These are phyloP conservation scores for Aldrovandia affinis DNA, from an alignment of 2,797 vertebrate genomes.

Conservation along the genomic window DNA sequence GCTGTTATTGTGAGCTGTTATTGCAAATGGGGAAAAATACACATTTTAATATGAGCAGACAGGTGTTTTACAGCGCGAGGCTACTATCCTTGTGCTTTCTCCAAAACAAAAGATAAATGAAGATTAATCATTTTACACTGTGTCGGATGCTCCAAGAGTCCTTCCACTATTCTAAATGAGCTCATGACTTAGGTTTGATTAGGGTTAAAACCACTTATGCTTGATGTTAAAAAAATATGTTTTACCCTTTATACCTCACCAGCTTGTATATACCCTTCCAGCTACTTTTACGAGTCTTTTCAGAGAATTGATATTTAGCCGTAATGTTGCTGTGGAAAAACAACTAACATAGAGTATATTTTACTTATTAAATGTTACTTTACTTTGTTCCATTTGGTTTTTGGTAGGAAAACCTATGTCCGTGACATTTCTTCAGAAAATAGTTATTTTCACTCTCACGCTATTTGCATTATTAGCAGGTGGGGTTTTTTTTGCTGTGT, in stretches of 20 bases:
- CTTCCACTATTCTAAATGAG: too few relatives aligned
- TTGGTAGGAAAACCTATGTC: not conserved
- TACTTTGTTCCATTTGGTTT: not conserved
- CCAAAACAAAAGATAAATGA: constrained; percentile 59
- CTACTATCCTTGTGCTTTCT: constrained; percentile 55
- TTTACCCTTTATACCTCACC: not conserved
- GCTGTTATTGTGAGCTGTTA: constrained; percentile 58
- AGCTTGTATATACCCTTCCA: not conserved
- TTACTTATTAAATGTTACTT: not conserved
- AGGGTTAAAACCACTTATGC: constrained; percentile 8
- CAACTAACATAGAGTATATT: not conserved
- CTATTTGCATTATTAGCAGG: too few relatives aligned
- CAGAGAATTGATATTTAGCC: not conserved
- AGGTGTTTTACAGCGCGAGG: constrained; percentile 62
- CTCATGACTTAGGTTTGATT: not conserved
- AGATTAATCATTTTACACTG: constrained; percentile 58
- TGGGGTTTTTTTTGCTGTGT: not conserved
- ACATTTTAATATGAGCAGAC: constrained; percentile 69
- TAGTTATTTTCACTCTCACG: not conserved
- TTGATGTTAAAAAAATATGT: not conserved
- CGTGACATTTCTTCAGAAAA: not conserved
- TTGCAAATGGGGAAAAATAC: constrained; percentile 66
- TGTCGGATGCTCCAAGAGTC: constrained; percentile 30
- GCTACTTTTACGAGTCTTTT: not conserved
- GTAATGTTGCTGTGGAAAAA: not conserved